Percentiles rank a stretch among this genome's conserved stretches.
Conservation (phyloP, 2,888 invertebrate species). For the Keiferia lycopersicella region DNA sequence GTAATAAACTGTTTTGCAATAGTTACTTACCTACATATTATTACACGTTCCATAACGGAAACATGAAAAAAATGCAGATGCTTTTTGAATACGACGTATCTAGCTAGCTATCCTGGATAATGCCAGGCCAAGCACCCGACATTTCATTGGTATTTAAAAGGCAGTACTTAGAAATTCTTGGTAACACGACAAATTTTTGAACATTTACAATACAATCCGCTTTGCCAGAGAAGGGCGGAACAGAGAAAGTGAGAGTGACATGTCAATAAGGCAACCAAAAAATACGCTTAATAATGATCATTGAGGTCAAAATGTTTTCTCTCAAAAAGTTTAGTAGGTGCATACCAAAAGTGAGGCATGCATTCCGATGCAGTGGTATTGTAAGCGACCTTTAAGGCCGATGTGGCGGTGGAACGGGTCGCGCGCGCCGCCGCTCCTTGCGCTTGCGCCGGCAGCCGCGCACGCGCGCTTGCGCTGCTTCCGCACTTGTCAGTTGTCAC, state of each 20-base stretch:
- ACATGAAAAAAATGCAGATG: conserved; percentile 9
- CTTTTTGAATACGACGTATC: conserved; percentile 6
- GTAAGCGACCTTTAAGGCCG: conserved; percentile 59
- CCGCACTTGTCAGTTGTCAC: too few species aligned
- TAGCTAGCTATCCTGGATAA: not conserved
- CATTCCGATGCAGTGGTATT: conserved; percentile 35
- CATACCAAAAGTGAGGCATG: conserved; percentile 26
- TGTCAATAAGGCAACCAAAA: conserved; percentile 1
- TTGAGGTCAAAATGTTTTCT: conserved; percentile 19
- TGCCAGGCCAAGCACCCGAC: conserved; percentile 11
- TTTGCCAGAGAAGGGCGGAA: not conserved
- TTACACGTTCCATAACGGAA: conserved; percentile 6
- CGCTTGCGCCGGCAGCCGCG: conserved; percentile 22
- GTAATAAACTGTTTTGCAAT: conserved; percentile 2
- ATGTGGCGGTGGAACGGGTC: conserved; percentile 53
- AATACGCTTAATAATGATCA: conserved; percentile 18
- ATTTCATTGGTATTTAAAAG: not conserved
- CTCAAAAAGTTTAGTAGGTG: conserved; percentile 22
- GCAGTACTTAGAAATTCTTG: conserved; percentile 10
- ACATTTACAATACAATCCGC: not conserved
- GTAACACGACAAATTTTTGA: not conserved
- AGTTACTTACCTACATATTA: not conserved
- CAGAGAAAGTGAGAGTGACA: conserved; percentile 1
- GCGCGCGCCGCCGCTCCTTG: conserved; percentile 33
- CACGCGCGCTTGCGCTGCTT: conserved; percentile 19